Evolutionary conservation across 2,113 vertebrate species (phyloP).

Genomic region (Anas platyrhynchos): DNA sequence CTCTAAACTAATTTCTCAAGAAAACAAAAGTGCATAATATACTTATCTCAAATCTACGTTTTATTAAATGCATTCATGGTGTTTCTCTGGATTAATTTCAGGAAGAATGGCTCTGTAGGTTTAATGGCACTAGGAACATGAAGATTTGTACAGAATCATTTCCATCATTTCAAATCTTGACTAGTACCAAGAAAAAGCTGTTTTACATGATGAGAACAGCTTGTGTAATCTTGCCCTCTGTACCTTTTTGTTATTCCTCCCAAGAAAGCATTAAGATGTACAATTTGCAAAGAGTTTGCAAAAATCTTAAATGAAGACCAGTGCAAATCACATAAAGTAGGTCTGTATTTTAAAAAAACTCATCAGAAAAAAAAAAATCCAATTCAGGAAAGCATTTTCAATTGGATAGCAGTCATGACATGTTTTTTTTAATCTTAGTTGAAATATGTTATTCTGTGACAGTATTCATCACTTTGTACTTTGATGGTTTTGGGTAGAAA

Average conservation of each 20-base stretch:
- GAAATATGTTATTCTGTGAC: not conserved
- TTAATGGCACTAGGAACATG: not conserved
- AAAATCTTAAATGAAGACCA: not conserved
- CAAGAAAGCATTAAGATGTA: not conserved
- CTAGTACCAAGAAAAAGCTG: not conserved
- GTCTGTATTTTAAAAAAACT: not conserved
- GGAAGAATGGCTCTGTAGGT: not conserved
- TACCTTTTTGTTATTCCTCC: accelerated
- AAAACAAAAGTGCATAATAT: not conserved
- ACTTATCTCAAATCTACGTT: not conserved
- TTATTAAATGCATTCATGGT: not conserved
- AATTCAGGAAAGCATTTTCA: not conserved
- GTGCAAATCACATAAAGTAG: not conserved
- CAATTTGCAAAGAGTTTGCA: not conserved
- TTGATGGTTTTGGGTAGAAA: not conserved
- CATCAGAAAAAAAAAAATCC: not conserved
- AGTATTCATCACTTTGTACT: not conserved
- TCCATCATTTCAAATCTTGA: not conserved
- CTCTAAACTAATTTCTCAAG: not conserved
- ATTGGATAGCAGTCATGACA: not conserved
- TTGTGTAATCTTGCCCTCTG: not conserved
- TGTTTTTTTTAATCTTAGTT: not conserved
- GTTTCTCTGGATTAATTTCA: not conserved
- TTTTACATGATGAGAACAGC: not conserved
- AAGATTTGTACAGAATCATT: not conserved